phyloP scores from a whole-genome alignment of 2,113 vertebrate species.

The Amphiprion percula region DNA sequence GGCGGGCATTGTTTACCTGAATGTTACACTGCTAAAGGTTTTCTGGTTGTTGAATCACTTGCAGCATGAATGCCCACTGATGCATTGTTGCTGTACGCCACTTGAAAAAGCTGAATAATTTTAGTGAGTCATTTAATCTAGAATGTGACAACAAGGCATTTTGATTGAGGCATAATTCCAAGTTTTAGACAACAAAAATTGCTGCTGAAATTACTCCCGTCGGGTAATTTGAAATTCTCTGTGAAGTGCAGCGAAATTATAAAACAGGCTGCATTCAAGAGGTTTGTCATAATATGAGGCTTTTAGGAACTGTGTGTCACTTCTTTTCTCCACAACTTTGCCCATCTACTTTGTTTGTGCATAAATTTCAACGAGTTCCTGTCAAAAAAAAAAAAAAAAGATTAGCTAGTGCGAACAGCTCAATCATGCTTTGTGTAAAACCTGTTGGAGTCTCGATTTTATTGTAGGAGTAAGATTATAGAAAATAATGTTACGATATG shows the following conservation, averaged over 20 bases:
- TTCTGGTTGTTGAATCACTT: slow-evolving; percentile 26
- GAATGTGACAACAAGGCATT: slow-evolving; percentile 44
- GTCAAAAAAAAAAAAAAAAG: neutral
- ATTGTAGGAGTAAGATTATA: no score
- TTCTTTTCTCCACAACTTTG: neutral
- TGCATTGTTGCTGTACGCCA: slow-evolving; percentile 1
- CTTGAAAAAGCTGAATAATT: slow-evolving; percentile 49
- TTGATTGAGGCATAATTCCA: slow-evolving; percentile 43
- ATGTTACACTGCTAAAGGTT: neutral
- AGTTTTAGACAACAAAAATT: slow-evolving; percentile 25
- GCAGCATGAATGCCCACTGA: slow-evolving; percentile 26
- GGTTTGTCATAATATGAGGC: slow-evolving; percentile 21
- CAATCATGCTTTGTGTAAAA: neutral
- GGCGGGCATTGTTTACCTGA: slow-evolving; percentile 10
- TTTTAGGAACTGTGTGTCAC: neutral
- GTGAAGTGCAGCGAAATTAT: slow-evolving; percentile 37
- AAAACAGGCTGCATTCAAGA: slow-evolving; percentile 4
- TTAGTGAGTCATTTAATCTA: slow-evolving; percentile 47
- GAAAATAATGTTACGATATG: neutral
- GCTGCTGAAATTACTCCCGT: slow-evolving; percentile 14
- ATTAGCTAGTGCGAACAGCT: neutral
- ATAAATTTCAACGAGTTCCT: neutral
- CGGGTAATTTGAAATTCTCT: slow-evolving; percentile 31
- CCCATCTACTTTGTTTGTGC: neutral
- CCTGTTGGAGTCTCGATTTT: neutral